A percentile compares a stretch with the other conserved stretches of the same genome.
phyloP scores from a whole-genome alignment of 2,113 vertebrate species.

The Euleptes europaea region DNA sequence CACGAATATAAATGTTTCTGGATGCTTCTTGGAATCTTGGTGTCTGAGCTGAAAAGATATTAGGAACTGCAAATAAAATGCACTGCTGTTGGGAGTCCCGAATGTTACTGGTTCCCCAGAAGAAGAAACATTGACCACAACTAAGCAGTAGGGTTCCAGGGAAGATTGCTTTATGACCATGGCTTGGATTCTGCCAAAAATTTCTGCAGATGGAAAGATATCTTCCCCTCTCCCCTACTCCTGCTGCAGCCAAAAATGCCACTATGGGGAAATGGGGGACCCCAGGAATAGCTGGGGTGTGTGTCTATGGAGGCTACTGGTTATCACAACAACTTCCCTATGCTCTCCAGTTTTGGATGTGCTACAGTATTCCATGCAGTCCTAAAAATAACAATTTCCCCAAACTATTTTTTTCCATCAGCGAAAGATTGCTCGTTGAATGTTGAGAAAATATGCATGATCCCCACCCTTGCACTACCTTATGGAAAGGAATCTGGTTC shows the following conservation, averaged over 20 bases:
- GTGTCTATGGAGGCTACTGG: too few species aligned
- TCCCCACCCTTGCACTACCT: not conserved
- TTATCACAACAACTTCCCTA: not conserved
- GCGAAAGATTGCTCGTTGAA: not conserved
- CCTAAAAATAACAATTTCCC: not conserved
- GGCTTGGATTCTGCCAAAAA: too few species aligned
- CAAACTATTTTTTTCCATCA: not conserved
- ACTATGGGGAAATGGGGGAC: too few species aligned
- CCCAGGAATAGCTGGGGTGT: too few species aligned
- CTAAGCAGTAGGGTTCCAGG: not conserved
- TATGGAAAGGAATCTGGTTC: not conserved
- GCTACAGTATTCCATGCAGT: not conserved
- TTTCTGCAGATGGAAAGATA: too few species aligned
- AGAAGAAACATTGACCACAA: not conserved
- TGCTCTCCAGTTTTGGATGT: not conserved
- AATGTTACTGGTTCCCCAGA: not conserved
- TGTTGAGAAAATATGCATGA: not conserved
- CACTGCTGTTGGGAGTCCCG: not conserved
- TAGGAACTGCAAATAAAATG: slow-evolving; percentile 16
- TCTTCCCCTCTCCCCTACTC: too few species aligned
- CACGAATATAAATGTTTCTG: not conserved
- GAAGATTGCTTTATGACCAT: not conserved
- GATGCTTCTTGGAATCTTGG: not conserved
- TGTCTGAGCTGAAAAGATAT: not conserved
- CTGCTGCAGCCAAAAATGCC: too few species aligned